These are phyloP conservation scores for Resseliella maxima DNA, from an alignment of 2,888 invertebrate genomes.

Conservation along the genomic window DNA sequence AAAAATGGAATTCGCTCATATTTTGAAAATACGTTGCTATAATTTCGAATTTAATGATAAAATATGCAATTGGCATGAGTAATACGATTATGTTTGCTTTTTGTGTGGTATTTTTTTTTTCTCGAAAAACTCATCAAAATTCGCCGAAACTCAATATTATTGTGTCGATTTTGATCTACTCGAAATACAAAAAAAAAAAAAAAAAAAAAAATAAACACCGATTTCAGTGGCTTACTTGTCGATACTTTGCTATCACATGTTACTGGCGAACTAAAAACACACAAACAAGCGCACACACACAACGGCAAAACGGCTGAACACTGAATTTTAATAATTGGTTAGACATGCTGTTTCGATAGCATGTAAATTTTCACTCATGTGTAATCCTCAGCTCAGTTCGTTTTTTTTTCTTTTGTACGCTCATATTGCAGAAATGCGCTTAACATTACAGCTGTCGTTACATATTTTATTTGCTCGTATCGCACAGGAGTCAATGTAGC, in stretches of 20 bases:
- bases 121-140: not conserved
- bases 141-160: not conserved
- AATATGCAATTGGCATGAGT: not conserved
- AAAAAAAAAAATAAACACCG: not conserved
- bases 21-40: not conserved
- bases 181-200: not conserved
- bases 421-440: not conserved
- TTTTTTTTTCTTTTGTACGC: not conserved
- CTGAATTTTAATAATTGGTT: conserved; percentile 39
- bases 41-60: conserved; percentile 26
- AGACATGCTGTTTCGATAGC: not conserved
- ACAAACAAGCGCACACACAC: not conserved
- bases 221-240: not conserved
- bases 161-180: conserved; percentile 14
- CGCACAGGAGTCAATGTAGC: not conserved
- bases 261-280: not conserved
- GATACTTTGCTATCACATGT: not conserved
- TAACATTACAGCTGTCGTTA: conserved; percentile 5
- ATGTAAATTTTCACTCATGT: not conserved
- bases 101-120: not conserved
- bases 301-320: not conserved
- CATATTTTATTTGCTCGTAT: conserved; percentile 4
- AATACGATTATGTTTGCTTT: not conserved
- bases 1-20: not conserved
- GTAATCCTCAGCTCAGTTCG: not conserved